phyloP scores from a whole-genome alignment of 2,797 vertebrate genomes.

The Clarias platycephalus region DNA sequence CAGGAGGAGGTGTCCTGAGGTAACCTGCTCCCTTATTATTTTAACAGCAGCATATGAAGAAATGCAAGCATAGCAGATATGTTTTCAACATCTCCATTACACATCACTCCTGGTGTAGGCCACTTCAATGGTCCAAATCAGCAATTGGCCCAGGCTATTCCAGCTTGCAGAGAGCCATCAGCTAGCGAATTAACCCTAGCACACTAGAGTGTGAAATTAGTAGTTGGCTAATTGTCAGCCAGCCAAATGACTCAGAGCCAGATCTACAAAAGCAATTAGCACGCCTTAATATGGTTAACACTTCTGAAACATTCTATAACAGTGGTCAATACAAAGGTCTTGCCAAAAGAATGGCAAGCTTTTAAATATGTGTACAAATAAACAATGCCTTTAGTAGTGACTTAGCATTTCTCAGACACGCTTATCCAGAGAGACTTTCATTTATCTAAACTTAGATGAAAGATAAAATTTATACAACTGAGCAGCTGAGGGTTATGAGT shows the following conservation, averaged over 20 bases:
- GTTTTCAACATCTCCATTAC: conserved; percentile 72
- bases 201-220: conserved; percentile 12
- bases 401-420: background rate
- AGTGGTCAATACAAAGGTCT: conserved; percentile 4
- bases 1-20: conserved; percentile 69
- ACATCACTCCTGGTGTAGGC: conserved; percentile 61
- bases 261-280: conserved; percentile 29
- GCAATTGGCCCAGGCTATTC: conserved; percentile 32
- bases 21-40: conserved; percentile 77
- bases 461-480: too few species aligned
- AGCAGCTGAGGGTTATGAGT: too few species aligned
- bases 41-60: conserved; percentile 72
- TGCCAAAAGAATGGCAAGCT: background rate
- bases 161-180: conserved; percentile 35
- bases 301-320: background rate
- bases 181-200: conserved; percentile 33
- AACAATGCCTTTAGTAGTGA: background rate
- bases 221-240: conserved; percentile 20
- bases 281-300: conserved; percentile 23
- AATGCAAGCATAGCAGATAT: conserved; percentile 71
- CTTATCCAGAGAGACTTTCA: too few species aligned
- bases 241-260: conserved; percentile 16
- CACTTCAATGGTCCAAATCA: conserved; percentile 50
- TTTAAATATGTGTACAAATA: background rate
- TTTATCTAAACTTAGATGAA: too few species aligned